phyloP scores from a whole-genome alignment of 2,113 vertebrate genomes.

The Pterocles gutturalis region DNA sequence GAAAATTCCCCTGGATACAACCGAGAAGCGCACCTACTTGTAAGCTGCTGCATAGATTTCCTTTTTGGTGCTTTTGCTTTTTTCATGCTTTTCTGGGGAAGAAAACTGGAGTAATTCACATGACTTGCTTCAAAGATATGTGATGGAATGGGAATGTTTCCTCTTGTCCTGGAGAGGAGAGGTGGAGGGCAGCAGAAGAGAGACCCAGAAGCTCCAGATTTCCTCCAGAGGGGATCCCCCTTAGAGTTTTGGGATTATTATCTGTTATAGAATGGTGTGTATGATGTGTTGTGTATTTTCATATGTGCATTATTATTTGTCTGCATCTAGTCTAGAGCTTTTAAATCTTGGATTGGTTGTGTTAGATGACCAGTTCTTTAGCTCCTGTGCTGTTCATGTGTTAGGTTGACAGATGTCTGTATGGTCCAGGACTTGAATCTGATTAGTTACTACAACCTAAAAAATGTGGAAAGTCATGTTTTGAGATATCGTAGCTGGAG shows the following conservation, averaged over 20 bases:
- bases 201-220: neutral
- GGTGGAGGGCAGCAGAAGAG: neutral
- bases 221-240: neutral
- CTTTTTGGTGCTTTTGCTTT: neutral
- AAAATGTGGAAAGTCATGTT: neutral
- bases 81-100: neutral
- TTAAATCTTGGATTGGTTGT: neutral
- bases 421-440: neutral
- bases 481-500: neutral
- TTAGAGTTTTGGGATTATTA: neutral
- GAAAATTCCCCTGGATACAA: neutral
- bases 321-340: neutral
- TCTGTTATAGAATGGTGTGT: fast-evolving
- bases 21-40: neutral
- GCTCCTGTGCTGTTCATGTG: fast-evolving
- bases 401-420: neutral
- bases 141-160: neutral
- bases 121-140: fast-evolving
- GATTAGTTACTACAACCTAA: neutral
- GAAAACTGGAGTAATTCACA: fast-evolving
- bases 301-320: fast-evolving
- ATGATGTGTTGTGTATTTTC: neutral
- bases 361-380: neutral
- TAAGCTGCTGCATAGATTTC: neutral
- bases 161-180: neutral